A percentile compares a stretch with the other conserved stretches of the same genome.
These are phyloP conservation scores for Mellilla xanthometata DNA, from an alignment of 2,888 invertebrate species.

Conservation along the genomic window DNA sequence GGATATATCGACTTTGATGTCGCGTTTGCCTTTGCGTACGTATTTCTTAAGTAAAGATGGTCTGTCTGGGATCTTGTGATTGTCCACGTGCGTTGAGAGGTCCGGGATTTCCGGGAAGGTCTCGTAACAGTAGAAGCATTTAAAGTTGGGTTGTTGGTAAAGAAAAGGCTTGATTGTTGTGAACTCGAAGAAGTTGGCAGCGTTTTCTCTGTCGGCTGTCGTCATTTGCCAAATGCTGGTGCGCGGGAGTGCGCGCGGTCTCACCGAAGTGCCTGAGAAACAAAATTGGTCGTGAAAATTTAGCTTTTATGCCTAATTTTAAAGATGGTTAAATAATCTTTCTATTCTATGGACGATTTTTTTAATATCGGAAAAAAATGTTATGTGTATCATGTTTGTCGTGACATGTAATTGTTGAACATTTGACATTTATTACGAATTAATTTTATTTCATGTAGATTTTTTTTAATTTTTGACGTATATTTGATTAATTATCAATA, in stretches of 20 bases:
- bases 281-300: not conserved
- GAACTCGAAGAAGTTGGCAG: conserved; percentile 65
- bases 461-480: too few relatives aligned
- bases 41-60: conserved; percentile 57
- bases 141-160: conserved; percentile 74
- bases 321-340: too few relatives aligned
- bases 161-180: conserved; percentile 70
- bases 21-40: conserved; percentile 67
- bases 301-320: too few relatives aligned
- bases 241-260: conserved; percentile 10
- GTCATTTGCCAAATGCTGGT: conserved; percentile 79
- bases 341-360: too few relatives aligned
- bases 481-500: too few relatives aligned
- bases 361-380: too few relatives aligned
- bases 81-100: conserved; percentile 32
- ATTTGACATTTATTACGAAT: too few relatives aligned
- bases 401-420: too few relatives aligned
- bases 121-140: conserved; percentile 72
- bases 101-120: conserved; percentile 67
- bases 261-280: not conserved
- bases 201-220: conserved; percentile 68
- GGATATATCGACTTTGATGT: conserved; percentile 74
- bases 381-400: too few relatives aligned
- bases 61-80: conserved; percentile 49
- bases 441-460: too few relatives aligned